A percentile compares a stretch with the other conserved stretches of the same genome.
phyloP scores from a whole-genome alignment of 1,140 invertebrate species.

The Phymastichus coffea region DNA sequence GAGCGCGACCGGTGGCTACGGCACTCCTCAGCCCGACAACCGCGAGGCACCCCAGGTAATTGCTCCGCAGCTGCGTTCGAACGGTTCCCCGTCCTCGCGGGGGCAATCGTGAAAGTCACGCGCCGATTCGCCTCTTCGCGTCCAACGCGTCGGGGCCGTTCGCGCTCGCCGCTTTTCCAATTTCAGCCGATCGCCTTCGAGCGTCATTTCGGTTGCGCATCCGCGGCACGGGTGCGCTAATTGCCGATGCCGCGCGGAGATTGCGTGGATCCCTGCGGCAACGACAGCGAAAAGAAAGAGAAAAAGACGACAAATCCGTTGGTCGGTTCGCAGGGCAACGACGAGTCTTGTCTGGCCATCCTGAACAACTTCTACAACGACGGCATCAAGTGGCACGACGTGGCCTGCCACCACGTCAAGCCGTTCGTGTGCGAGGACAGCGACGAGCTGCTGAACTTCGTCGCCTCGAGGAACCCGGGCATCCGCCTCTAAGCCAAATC shows the following conservation, averaged over 20 bases:
- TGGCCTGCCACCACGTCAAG: conserved; percentile 88
- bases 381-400: conserved; percentile 89
- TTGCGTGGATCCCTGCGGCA: neutral
- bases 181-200: too few relatives aligned
- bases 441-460: conserved; percentile 88
- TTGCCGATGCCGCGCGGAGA: neutral
- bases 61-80: too few relatives aligned
- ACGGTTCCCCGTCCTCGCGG: too few relatives aligned
- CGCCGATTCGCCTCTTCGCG: neutral
- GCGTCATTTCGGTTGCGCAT: too few relatives aligned
- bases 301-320: too few relatives aligned
- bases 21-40: conserved; percentile 85
- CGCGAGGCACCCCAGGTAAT: conserved; percentile 83
- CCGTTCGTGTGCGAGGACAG: conserved; percentile 92
- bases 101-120: conserved; percentile 1
- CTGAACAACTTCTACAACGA: conserved; percentile 93
- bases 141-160: neutral
- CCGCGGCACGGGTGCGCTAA: neutral
- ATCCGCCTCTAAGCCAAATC: conserved; percentile 62
- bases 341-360: conserved; percentile 86
- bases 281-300: neutral
- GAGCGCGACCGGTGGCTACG: conserved; percentile 82
- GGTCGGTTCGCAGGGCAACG: conserved; percentile 70
- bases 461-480: conserved; percentile 80
- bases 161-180: too few relatives aligned